Evolutionary conservation across 2,797 vertebrate species (phyloP).

Genomic region (Xyrichtys novacula): DNA sequence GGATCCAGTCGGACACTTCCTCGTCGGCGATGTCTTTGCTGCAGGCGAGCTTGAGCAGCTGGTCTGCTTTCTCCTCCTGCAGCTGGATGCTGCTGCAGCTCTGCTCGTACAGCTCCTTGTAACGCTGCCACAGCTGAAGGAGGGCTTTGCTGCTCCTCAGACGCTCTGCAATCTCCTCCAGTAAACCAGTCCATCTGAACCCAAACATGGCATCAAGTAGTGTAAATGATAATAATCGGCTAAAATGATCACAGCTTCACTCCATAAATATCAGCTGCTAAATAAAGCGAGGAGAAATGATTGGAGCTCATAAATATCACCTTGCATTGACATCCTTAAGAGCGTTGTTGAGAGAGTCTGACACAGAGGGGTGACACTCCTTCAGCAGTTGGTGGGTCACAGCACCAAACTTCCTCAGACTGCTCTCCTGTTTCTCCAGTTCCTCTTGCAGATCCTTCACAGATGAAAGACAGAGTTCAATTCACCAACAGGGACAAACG

Average conservation of each 20-base stretch:
- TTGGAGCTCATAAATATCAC: constrained; percentile 68
- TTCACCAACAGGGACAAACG: not conserved
- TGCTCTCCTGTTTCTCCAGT: constrained; percentile 92
- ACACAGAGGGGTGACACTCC: constrained; percentile 91
- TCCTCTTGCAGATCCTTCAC: constrained; percentile 91
- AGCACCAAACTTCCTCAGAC: constrained; percentile 90
- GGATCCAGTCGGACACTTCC: constrained; percentile 91
- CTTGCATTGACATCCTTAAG: constrained; percentile 92
- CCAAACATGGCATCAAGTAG: constrained; percentile 21
- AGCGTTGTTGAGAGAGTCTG: constrained; percentile 88
- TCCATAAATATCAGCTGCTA: not conserved
- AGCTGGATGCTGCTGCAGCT: constrained; percentile 82
- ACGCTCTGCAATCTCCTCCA: constrained; percentile 92
- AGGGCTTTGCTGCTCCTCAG: constrained; percentile 90
- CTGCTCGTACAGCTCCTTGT: constrained; percentile 89
- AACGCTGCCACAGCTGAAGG: constrained; percentile 94
- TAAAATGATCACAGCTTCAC: not conserved
- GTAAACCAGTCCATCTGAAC: constrained; percentile 91
- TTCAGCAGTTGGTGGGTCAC: constrained; percentile 90
- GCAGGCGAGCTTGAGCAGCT: constrained; percentile 87
- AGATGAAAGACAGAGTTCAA: constrained; percentile 15
- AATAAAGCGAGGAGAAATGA: not conserved
- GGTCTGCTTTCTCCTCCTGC: constrained; percentile 86
- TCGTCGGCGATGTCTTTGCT: constrained; percentile 90
- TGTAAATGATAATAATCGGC: not conserved